Evolutionary conservation across 2,113 vertebrate genomes (phyloP), one percentile per base, ranked within the genome.

Genomic region (Meles meles): DNA sequence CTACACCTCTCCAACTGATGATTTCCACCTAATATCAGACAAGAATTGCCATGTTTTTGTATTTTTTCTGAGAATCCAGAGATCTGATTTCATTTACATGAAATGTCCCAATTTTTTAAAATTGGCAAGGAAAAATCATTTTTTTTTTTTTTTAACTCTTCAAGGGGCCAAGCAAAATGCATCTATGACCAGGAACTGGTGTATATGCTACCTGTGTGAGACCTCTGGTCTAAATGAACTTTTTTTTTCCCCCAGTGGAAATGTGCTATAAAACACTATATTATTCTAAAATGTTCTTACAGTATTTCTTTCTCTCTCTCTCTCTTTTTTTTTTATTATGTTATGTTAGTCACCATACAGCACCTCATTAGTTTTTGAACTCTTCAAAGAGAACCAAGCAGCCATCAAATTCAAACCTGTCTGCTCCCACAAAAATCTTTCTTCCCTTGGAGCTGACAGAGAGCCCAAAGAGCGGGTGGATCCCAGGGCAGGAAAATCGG

Each of bases 371-470:
- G 59, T 61, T 61, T 61, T 61, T 61, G 59, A 61, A 61, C 59
- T 90, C 25, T 76, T 97, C 83, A n/a, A 94, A 77, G 92, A 97
- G 23, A 98, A 94, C 97, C 90, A 97, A 98, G 97, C 27, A 93
- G 67, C 20, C 95, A 47, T 52, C 96, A 81, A 76, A 96, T 88
- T 84, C 93, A 97, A 96, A 90, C 21, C 18, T 93, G 95, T 91
- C 21, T 8, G 6, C 27, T 11, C 84, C 63, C 85, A 94, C 79
- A 95, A 67, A 72, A 96, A 80, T 90, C n/a, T 63, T 92, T 74
- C 39, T 85, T 91, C 82, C 65, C 55, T 42, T 0, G 4, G 61
- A 57, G 37, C 31, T 23, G 21, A 57, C 44, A 18, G 15, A 23
- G 80, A 84, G 65, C 42, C 67, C 2, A 12, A 18, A 55, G 42